Percentiles rank a stretch among this genome's conserved stretches.
phyloP scores from a whole-genome alignment of 92 coral and sea anemone genomes.

The Epizoanthus stellaris region DNA sequence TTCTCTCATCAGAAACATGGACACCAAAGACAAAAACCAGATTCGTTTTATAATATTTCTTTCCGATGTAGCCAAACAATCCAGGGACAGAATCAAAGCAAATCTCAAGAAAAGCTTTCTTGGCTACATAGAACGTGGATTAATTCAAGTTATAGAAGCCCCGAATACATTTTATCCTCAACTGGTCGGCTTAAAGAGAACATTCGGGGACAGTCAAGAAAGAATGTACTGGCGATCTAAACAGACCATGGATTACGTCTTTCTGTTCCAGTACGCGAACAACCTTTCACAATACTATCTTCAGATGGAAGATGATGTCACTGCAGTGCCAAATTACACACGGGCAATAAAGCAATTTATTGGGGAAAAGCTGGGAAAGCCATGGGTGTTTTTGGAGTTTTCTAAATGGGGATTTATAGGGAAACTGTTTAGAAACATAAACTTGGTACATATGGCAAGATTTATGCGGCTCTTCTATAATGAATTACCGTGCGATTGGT shows the following conservation, averaged over 20 bases:
- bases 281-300: conserved; percentile 84
- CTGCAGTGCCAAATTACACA: conserved; percentile 59
- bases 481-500: conserved; percentile 50
- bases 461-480: conserved; percentile 69
- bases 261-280: conserved; percentile 75
- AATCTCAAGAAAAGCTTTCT: conserved; percentile 49
- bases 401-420: conserved; percentile 86
- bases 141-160: conserved; percentile 83
- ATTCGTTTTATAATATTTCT: conserved; percentile 82
- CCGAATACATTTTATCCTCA: conserved; percentile 81
- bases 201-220: conserved; percentile 66
- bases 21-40: conserved; percentile 38
- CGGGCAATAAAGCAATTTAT: conserved; percentile 66
- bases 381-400: conserved; percentile 66
- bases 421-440: conserved; percentile 71
- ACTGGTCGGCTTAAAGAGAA: conserved; percentile 66
- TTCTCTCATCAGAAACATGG: conserved; percentile 61
- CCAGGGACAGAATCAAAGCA: conserved; percentile 58
- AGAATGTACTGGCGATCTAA: conserved; percentile 96
- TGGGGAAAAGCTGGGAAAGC: conserved; percentile 37
- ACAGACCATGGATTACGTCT: conserved; percentile 88
- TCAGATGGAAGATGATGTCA: conserved; percentile 96
- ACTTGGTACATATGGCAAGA: conserved; percentile 64
- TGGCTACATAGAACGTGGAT: conserved; percentile 64
- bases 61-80: conserved; percentile 69